phyloP scores from a whole-genome alignment of 2,113 vertebrate species.

The Aphelocoma coerulescens region DNA sequence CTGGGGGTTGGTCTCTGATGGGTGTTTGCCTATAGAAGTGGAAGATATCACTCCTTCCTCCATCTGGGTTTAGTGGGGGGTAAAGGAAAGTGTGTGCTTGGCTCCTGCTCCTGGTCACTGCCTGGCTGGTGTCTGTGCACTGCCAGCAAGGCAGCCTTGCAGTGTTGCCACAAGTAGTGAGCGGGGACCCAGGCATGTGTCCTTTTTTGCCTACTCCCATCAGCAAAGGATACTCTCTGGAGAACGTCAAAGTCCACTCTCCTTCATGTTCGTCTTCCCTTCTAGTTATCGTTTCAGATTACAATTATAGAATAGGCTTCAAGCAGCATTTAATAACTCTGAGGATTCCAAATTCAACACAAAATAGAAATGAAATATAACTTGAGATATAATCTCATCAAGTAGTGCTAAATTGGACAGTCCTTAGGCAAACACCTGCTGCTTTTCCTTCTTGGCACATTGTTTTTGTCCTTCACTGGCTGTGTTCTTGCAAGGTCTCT shows the following conservation, averaged over 20 bases:
- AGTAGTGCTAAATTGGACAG: neutral
- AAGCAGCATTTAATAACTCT: neutral
- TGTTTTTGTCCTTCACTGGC: neutral
- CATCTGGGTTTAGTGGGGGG: neutral
- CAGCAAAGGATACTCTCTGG: neutral
- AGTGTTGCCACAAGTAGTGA: neutral
- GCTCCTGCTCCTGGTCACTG: neutral
- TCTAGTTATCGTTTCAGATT: neutral
- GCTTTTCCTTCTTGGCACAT: neutral
- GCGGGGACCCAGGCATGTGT: neutral
- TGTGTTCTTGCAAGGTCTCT: neutral
- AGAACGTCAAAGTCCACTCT: neutral
- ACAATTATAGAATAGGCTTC: neutral
- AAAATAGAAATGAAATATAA: neutral
- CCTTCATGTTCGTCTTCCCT: neutral
- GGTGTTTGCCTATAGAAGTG: neutral
- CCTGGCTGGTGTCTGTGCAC: neutral
- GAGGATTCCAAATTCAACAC: neutral
- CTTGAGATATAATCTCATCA: neutral
- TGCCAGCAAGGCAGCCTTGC: neutral
- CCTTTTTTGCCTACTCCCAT: neutral
- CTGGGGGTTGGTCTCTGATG: neutral
- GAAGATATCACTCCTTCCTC: neutral
- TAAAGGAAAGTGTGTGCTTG: fast-evolving
- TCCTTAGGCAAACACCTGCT: neutral